phyloP scores from a whole-genome alignment of 2,888 invertebrate genomes.

The Anodontia alba region DNA sequence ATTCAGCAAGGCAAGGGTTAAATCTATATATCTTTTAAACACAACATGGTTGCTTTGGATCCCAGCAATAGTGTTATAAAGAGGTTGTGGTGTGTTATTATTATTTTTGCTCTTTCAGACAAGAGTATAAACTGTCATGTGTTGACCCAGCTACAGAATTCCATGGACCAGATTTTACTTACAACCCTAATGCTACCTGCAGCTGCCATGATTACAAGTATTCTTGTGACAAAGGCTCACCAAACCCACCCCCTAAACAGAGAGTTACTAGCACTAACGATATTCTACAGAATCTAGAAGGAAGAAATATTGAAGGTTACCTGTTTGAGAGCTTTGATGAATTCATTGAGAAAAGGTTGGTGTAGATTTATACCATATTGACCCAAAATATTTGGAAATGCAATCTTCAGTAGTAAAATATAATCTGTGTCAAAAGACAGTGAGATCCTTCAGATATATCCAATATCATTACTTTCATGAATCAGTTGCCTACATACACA shows the following conservation, averaged over 20 bases:
- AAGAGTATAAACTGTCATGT: neutral
- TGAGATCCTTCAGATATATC: too few species aligned
- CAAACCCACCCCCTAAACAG: constrained; percentile 52
- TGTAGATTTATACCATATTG: neutral
- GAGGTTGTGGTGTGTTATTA: too few species aligned
- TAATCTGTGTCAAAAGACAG: too few species aligned
- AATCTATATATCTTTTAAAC: too few species aligned
- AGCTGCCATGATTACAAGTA: constrained; percentile 63
- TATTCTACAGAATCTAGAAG: constrained; percentile 74
- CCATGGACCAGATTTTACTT: constrained; percentile 2
- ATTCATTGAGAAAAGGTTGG: constrained; percentile 64
- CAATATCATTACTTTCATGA: too few species aligned
- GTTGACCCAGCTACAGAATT: neutral
- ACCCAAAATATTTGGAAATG: too few species aligned
- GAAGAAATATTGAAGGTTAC: constrained; percentile 73
- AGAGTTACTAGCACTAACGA: constrained; percentile 64
- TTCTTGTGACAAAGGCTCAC: constrained; percentile 57
- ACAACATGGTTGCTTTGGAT: too few species aligned
- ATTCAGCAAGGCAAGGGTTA: too few species aligned
- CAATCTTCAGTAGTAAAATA: too few species aligned
- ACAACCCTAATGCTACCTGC: constrained; percentile 51
- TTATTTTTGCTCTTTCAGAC: constrained; percentile 23
- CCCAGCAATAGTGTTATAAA: too few species aligned
- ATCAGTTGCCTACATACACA: too few species aligned
- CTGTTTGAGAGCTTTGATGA: constrained; percentile 77